phyloP scores from a whole-genome alignment of 2,888 invertebrate genomes.

The Resseliella maxima region DNA sequence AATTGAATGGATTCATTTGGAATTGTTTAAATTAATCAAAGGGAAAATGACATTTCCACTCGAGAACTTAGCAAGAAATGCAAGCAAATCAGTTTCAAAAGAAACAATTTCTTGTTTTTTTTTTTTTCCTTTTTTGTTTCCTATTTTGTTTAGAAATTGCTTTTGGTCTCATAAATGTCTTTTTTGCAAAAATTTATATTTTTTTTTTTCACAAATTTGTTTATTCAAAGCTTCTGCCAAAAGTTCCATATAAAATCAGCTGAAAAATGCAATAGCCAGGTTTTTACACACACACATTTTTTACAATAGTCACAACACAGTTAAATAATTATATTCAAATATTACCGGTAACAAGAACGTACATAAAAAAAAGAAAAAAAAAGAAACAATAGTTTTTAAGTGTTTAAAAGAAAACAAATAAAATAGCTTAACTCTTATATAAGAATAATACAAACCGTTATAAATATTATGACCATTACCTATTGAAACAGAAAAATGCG shows the following conservation, averaged over 20 bases:
- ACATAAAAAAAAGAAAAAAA: neutral
- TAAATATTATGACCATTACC: neutral
- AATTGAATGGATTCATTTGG: too few species aligned
- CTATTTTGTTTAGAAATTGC: neutral
- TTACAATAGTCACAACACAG: conserved; percentile 54
- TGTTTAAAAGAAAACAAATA: neutral
- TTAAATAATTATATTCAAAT: conserved; percentile 52
- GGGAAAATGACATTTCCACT: too few species aligned
- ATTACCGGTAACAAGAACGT: conserved; percentile 33
- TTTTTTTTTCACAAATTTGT: neutral
- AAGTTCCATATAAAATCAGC: conserved; percentile 32
- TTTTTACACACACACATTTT: conserved; percentile 41
- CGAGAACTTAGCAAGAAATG: too few species aligned
- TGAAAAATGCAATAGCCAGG: conserved; percentile 55
- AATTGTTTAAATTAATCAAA: too few species aligned
- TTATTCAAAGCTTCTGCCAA: neutral
- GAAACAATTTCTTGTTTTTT: too few species aligned
- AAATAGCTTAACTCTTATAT: conserved; percentile 2
- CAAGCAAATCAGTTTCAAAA: too few species aligned
- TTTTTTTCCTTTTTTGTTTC: neutral
- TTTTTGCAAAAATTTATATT: neutral
- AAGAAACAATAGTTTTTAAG: conserved; percentile 3
- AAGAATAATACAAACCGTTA: neutral
- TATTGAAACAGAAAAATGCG: conserved; percentile 31
- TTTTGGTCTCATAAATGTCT: neutral